Evolutionary conservation across 2,888 invertebrate genomes (phyloP).

Genomic region (Scaptomyza tumidula): DNA sequence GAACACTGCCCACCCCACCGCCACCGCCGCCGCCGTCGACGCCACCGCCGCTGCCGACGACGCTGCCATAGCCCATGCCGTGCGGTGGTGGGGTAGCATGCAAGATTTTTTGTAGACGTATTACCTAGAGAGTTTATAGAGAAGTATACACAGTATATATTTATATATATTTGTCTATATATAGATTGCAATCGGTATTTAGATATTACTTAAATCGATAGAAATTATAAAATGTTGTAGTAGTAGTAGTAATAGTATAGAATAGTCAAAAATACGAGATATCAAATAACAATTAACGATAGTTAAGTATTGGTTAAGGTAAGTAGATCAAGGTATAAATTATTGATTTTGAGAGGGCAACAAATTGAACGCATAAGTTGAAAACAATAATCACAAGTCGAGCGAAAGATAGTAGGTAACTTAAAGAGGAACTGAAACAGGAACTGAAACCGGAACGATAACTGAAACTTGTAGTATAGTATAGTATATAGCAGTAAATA

Average conservation of each 20-base stretch:
- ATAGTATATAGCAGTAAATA: conserved; percentile 25
- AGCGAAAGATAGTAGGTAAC: conserved; percentile 12
- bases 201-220: conserved; percentile 30
- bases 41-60: conserved; percentile 57
- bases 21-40: conserved; percentile 63
- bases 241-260: background rate
- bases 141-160: conserved; percentile 68
- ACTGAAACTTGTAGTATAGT: conserved; percentile 12
- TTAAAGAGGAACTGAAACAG: conserved; percentile 14
- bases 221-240: conserved; percentile 19
- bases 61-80: conserved; percentile 71
- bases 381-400: conserved; percentile 16
- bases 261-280: conserved; percentile 15
- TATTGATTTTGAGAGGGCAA: conserved; percentile 1
- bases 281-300: conserved; percentile 27
- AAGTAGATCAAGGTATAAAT: conserved; percentile 8
- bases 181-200: conserved; percentile 23
- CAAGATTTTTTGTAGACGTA: conserved; percentile 92
- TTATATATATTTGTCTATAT: conserved; percentile 36
- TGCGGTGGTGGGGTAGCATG: conserved; percentile 86
- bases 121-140: conserved; percentile 86
- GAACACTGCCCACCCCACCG: conserved; percentile 83
- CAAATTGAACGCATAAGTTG: conserved; percentile 1
- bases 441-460: conserved; percentile 6
- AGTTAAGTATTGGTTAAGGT: conserved; percentile 26